phyloP scores from a whole-genome alignment of 2,113 vertebrate genomes.

The Picathartes gymnocephalus region DNA sequence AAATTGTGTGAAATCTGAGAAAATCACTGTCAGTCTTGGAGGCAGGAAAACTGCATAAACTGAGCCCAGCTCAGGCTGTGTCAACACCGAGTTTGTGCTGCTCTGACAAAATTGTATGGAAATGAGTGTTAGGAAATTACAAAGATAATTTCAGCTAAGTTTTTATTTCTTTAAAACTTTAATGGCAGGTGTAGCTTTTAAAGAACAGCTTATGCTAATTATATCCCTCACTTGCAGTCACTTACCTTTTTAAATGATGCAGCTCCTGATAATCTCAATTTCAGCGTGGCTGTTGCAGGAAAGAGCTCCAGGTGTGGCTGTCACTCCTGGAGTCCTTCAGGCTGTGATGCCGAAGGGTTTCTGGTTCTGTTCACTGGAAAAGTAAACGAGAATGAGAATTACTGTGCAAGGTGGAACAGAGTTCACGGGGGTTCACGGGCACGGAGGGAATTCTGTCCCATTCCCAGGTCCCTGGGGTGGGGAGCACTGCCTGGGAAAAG shows the following conservation, averaged over 20 bases:
- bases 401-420: neutral
- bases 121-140: constrained; percentile 18
- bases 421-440: neutral
- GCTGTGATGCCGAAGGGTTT: neutral
- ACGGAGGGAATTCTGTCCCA: neutral
- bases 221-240: neutral
- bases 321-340: neutral
- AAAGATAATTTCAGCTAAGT: neutral
- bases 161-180: constrained; percentile 10
- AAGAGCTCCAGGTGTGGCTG: neutral
- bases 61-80: neutral
- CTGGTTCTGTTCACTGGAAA: neutral
- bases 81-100: neutral
- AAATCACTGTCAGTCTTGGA: neutral
- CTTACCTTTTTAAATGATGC: neutral
- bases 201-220: constrained; percentile 20
- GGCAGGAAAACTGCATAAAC: neutral
- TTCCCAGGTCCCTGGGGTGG: neutral
- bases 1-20: neutral
- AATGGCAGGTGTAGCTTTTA: neutral
- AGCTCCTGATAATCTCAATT: constrained; percentile 1
- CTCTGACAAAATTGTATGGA: neutral
- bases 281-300: neutral
- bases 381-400: neutral
- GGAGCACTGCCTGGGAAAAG: neutral